These are phyloP conservation scores for Copidosoma floridanum DNA, from an alignment of 1,140 invertebrate genomes.

Conservation along the genomic window DNA sequence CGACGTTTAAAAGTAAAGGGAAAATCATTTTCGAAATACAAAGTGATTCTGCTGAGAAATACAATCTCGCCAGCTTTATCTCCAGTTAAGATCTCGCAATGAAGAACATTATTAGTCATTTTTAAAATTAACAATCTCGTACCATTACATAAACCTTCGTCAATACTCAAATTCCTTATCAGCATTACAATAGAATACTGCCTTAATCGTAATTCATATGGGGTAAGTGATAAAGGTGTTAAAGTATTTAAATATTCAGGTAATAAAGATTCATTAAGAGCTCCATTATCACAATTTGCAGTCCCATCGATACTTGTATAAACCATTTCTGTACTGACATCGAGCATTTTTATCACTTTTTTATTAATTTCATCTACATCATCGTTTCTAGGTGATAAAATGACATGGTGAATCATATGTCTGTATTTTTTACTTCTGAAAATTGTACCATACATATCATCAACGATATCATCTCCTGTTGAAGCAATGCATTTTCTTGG, in stretches of 20 bases:
- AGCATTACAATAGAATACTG: no score
- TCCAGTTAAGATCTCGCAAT: no score
- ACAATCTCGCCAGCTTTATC: no score
- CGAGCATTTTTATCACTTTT: constrained; percentile 8
- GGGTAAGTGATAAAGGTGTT: neutral
- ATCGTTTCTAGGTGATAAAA: constrained; percentile 21
- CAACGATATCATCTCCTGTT: neutral
- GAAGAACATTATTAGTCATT: no score
- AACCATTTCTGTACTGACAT: constrained; percentile 13
- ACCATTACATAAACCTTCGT: no score
- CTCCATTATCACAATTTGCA: constrained; percentile 19
- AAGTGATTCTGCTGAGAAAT: no score
- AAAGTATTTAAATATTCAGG: constrained; percentile 25
- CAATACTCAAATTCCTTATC: no score
- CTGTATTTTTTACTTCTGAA: constrained; percentile 4
- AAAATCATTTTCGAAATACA: no score
- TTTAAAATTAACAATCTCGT: no score
- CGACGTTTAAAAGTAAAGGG: no score
- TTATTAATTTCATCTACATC: constrained; percentile 25
- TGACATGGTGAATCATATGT: neutral
- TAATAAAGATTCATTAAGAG: constrained; percentile 14
- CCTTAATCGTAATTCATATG: no score
- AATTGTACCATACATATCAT: neutral
- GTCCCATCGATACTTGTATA: constrained; percentile 24
- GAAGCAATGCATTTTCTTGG: constrained; percentile 11